phyloP scores from a whole-genome alignment of 2,113 vertebrate species.

The Theristicus caerulescens region DNA sequence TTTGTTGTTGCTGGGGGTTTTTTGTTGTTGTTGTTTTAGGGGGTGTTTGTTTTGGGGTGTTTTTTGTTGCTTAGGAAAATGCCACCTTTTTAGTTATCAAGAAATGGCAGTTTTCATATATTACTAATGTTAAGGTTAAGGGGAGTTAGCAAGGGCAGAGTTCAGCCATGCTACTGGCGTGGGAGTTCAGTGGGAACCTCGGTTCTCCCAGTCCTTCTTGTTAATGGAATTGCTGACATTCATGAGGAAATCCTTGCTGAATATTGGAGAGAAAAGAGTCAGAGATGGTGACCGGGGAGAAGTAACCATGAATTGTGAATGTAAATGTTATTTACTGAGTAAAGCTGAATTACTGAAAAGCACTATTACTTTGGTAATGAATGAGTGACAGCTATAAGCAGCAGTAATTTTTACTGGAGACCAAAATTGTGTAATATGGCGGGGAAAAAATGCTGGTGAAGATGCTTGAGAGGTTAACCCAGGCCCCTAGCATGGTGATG shows the following conservation, averaged over 20 bases:
- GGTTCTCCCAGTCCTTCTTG: background rate
- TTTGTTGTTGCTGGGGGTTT: background rate
- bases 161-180: background rate
- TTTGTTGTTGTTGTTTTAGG: background rate
- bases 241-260: background rate
- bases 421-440: background rate
- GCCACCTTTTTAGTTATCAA: background rate
- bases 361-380: background rate
- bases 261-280: background rate
- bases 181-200: background rate
- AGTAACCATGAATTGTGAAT: background rate
- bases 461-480: background rate
- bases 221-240: background rate
- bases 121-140: background rate
- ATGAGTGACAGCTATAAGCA: background rate
- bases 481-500: background rate
- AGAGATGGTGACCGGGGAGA: background rate
- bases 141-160: background rate
- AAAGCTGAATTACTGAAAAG: background rate
- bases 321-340: background rate
- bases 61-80: background rate
- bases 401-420: background rate
- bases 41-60: background rate
- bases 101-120: background rate
- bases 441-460: background rate